Base-by-base conservation (phyloP, 2,113 vertebrate genomes). In the Hipposideros armiger region DNA sequence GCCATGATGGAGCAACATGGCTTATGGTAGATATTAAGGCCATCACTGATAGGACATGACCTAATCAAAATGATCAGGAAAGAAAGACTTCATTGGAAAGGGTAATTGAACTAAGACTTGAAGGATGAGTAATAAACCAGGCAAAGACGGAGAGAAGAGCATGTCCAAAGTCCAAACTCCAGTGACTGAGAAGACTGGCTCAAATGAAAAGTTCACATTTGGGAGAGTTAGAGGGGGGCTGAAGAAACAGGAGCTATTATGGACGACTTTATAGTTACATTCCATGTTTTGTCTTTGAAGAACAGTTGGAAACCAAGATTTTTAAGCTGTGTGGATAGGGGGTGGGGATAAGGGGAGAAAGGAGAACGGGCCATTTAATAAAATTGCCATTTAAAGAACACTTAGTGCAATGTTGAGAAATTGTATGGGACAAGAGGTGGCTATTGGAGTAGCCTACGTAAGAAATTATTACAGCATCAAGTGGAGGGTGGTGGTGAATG, bases 371-470 rank as follows among this genome's bases (percentile, higher is more conserved):
- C 56, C 40, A 89, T 32, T 36, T 73, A 95, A 95, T 96, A 97
- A 95, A 96, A 88, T 70, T 90, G 69, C 15, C 47, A 62, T 67
- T 93, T 87, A 81, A 95, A 93, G 54, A 78, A 90, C 42, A 52
- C 11, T 87, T 24, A 90, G 7, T 90, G 56, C 82, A 84, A 20
- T 89, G 70, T 91, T 90, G 66, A 76, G 73, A 96, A 88, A 81
- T 52, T 91, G 20, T 24, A 58, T 47, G 36, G 83, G 40, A 5
- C n/a, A 73, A 28, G 72, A 67, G 36, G 36, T n/a, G 54, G 32
- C 54, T 95, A 0, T 8, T 66, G 26, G 22, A 77, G 11, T 56
- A 89, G 8, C 30, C 28, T 11, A 0, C 54, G 52, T 72, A 82
- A 70, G 52, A 83, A 84, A 40, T n/a, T 6, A 72, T 24, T n/a